Conservation (phyloP, 2,113 vertebrate species). For the Psilopsiagon aymara region DNA sequence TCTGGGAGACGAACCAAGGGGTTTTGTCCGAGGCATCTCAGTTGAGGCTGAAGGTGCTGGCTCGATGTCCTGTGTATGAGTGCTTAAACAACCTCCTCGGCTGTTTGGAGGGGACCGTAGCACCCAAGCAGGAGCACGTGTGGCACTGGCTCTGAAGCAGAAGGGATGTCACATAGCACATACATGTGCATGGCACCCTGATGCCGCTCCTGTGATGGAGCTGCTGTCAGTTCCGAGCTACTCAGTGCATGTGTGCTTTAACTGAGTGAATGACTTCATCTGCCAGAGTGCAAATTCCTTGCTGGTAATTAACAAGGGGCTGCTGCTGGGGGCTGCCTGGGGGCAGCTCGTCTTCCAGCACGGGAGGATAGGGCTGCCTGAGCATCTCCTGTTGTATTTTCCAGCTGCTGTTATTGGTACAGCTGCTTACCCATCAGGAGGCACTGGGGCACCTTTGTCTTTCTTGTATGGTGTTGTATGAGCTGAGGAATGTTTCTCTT, state of each 20-base stretch:
- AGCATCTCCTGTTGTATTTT: slow-evolving; percentile 26
- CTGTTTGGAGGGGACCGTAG: neutral
- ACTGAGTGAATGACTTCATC: slow-evolving; percentile 11
- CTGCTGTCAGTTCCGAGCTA: neutral
- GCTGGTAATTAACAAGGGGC: slow-evolving; percentile 36
- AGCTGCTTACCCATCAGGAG: slow-evolving; percentile 54
- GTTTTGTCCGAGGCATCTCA: neutral
- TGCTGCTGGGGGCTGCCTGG: slow-evolving; percentile 12
- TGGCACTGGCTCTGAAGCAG: neutral
- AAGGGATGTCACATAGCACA: accelerated
- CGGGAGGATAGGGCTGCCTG: neutral
- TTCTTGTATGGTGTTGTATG: slow-evolving; percentile 18
- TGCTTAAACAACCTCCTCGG: neutral
- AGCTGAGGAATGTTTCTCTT: slow-evolving; percentile 21
- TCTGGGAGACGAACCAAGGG: accelerated
- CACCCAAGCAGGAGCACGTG: neutral
- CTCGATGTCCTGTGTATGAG: neutral
- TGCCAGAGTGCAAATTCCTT: slow-evolving; percentile 50
- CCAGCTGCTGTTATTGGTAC: slow-evolving; percentile 54
- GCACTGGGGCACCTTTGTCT: slow-evolving; percentile 36
- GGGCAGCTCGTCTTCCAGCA: neutral
- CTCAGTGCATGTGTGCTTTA: neutral
- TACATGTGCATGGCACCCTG: neutral
- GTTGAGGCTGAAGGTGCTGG: neutral
- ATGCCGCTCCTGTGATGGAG: neutral